phyloP scores from a whole-genome alignment of 2,113 vertebrate species.

The Lathamus discolor region DNA sequence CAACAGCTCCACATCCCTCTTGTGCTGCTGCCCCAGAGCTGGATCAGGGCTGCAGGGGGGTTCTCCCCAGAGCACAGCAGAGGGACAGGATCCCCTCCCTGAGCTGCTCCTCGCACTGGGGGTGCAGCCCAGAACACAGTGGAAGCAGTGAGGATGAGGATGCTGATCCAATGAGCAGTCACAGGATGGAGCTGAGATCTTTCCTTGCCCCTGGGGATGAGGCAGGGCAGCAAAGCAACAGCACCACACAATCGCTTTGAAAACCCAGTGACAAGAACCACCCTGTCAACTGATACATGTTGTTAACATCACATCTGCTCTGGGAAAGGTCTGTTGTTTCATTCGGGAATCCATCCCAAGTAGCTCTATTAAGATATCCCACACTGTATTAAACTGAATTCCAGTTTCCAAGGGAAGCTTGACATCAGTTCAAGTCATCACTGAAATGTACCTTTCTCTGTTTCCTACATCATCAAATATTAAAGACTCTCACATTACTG shows the following conservation, averaged over 20 bases:
- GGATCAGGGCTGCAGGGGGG: no score
- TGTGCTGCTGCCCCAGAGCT: no score
- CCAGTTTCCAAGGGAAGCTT: background rate
- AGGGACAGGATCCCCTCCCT: background rate
- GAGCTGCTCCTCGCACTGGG: background rate
- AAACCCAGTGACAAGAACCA: background rate
- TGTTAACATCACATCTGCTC: background rate
- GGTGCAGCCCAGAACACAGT: background rate
- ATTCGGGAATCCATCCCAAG: background rate
- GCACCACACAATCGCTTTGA: background rate
- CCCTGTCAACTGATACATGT: background rate
- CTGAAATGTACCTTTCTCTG: background rate
- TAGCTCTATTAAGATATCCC: background rate
- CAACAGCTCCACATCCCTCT: no score
- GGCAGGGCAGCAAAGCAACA: background rate
- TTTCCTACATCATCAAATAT: background rate
- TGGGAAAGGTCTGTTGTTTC: background rate
- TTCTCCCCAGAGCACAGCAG: background rate
- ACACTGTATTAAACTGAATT: background rate
- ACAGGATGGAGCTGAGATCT: background rate
- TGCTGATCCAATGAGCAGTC: background rate
- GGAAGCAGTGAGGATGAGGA: accelerated
- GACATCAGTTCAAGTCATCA: background rate
- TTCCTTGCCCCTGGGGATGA: background rate
- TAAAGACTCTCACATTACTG: background rate